Conservation (phyloP, 2,113 vertebrate genomes). For the Macaca nemestrina region DNA sequence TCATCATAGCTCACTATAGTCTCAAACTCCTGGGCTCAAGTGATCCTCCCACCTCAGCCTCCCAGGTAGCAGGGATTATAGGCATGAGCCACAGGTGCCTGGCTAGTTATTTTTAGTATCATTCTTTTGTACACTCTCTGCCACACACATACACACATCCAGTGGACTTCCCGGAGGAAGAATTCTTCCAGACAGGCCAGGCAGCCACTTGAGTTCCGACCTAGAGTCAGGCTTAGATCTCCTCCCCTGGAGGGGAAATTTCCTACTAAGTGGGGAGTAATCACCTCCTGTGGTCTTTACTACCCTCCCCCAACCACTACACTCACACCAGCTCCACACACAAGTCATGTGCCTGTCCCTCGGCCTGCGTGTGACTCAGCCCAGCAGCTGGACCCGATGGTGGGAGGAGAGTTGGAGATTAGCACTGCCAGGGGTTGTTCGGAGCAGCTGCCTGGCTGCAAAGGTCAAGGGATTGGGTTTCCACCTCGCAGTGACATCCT, state of each 20-base stretch:
- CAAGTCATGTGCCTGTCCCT: conserved; percentile 60
- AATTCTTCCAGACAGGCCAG: not conserved
- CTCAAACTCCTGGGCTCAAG: not conserved
- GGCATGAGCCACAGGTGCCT: not conserved
- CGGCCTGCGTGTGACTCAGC: conserved; percentile 51
- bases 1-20: not conserved
- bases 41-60: not conserved
- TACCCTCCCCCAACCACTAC: not conserved
- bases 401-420: conserved; percentile 22
- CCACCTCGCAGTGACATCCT: not conserved
- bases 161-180: conserved; percentile 50
- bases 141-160: not conserved
- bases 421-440: not conserved
- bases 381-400: conserved; percentile 40
- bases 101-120: not conserved
- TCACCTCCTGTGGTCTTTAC: not conserved
- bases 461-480: conserved; percentile 71
- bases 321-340: not conserved
- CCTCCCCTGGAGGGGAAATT: not conserved
- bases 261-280: not conserved
- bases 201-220: not conserved
- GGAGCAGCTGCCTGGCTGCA: conserved; percentile 49
- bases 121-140: not conserved
- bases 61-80: not conserved
- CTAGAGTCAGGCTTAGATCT: not conserved